Conservation (phyloP, 2,888 invertebrate species). For the Prionchulus punctatus region DNA sequence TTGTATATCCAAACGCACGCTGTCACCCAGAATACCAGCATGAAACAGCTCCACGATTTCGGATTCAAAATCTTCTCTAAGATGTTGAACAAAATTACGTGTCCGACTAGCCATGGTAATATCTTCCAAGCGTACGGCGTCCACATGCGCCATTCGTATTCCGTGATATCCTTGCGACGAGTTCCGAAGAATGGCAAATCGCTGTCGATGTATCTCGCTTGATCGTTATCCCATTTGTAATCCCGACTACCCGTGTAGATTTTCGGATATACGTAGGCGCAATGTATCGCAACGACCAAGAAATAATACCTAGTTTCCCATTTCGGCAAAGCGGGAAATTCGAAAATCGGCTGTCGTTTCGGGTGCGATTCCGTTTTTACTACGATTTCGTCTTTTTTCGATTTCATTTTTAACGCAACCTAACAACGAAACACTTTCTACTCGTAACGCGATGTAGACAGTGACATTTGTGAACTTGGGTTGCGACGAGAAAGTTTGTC, state of each 20-base stretch:
- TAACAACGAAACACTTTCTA: too few species aligned
- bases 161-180: slow-evolving; percentile 27
- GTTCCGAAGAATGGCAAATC: neutral
- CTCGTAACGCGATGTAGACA: too few species aligned
- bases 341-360: slow-evolving; percentile 17
- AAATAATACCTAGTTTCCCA: slow-evolving; percentile 22
- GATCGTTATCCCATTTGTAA: slow-evolving; percentile 15
- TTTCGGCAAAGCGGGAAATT: slow-evolving; percentile 24
- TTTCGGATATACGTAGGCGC: slow-evolving; percentile 20
- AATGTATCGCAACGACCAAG: slow-evolving; percentile 16
- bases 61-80: slow-evolving; percentile 17
- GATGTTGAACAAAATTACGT: slow-evolving; percentile 24
- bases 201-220: neutral
- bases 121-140: slow-evolving; percentile 20
- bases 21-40: slow-evolving; percentile 16
- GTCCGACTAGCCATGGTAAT: slow-evolving; percentile 20
- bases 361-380: too few species aligned
- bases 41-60: slow-evolving; percentile 13
- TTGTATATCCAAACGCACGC: slow-evolving; percentile 19
- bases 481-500: too few species aligned
- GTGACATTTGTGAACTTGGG: too few species aligned
- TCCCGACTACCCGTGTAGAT: slow-evolving; percentile 17
- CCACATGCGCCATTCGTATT: slow-evolving; percentile 33
- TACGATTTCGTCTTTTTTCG: too few species aligned
- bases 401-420: too few species aligned